Conservation (phyloP, 1,140 invertebrate species). For the Oedothorax gibbosus region DNA sequence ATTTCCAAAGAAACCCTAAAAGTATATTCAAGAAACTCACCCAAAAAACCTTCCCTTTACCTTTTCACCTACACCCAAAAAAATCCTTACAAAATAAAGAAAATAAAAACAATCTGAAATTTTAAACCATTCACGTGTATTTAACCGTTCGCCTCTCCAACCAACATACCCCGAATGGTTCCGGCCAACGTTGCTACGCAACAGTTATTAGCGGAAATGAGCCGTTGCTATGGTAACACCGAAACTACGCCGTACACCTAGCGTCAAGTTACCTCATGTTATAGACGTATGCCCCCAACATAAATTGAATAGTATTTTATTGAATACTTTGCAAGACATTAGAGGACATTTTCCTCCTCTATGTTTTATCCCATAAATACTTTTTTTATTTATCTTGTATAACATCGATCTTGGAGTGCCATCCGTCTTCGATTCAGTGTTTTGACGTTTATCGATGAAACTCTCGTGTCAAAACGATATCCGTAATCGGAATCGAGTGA, state of each 20-base stretch:
- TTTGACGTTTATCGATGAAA: slow-evolving; percentile 48
- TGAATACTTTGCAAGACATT: slow-evolving; percentile 59
- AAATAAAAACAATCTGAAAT: slow-evolving; percentile 37
- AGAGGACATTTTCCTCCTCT: slow-evolving; percentile 45
- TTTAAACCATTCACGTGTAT: slow-evolving; percentile 52
- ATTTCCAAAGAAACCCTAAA: too few relatives aligned
- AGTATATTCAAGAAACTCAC: background rate
- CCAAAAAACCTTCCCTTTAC: background rate
- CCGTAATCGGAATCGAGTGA: slow-evolving; percentile 30
- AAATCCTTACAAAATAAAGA: slow-evolving; percentile 14
- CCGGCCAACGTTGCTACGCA: slow-evolving; percentile 41
- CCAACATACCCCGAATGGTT: slow-evolving; percentile 57
- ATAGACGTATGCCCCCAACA: slow-evolving; percentile 51
- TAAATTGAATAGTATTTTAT: slow-evolving; percentile 60
- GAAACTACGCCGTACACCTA: slow-evolving; percentile 56
- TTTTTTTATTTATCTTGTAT: slow-evolving; percentile 35
- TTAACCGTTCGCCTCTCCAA: slow-evolving; percentile 25
- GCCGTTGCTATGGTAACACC: slow-evolving; percentile 53
- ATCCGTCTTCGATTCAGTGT: slow-evolving; percentile 47
- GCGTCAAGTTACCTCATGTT: slow-evolving; percentile 57
- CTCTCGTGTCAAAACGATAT: slow-evolving; percentile 53
- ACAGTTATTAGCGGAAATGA: slow-evolving; percentile 60
- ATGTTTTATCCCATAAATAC: slow-evolving; percentile 26
- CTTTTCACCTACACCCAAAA: too few relatives aligned
- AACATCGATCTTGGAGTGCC: slow-evolving; percentile 50